Percentiles rank a stretch among this genome's conserved stretches.
Evolutionary conservation across 2,888 invertebrate species (phyloP).

Genomic region (Ethmia dodecea): DNA sequence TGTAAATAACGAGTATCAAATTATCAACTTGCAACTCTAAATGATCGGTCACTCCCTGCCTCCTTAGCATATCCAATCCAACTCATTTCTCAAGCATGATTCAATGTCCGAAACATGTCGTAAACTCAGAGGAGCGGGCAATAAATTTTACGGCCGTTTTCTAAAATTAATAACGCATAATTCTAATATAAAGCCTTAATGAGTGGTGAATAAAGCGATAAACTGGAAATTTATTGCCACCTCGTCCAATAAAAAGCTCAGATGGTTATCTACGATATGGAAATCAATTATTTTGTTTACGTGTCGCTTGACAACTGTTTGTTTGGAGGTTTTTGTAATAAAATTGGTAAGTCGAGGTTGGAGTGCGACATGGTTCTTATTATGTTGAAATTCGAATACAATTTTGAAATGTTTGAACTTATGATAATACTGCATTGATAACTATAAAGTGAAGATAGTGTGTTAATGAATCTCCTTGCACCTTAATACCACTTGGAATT

Average conservation of each 20-base stretch:
- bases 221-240: constrained; percentile 52
- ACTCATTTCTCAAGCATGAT: background rate
- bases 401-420: too few species aligned
- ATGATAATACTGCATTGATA: too few species aligned
- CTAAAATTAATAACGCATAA: constrained; percentile 71
- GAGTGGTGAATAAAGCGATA: constrained; percentile 70
- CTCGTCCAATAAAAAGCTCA: constrained; percentile 42
- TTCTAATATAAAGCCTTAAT: constrained; percentile 67
- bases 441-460: too few species aligned
- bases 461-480: too few species aligned
- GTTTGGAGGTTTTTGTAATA: background rate
- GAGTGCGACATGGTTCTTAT: too few species aligned
- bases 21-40: too few species aligned
- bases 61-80: too few species aligned
- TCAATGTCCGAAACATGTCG: background rate
- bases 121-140: constrained; percentile 11
- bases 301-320: constrained; percentile 12
- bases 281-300: constrained; percentile 56
- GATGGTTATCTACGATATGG: constrained; percentile 42
- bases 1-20: too few species aligned
- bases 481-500: too few species aligned
- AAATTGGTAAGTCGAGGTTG: too few species aligned
- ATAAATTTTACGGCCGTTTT: constrained; percentile 61
- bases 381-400: too few species aligned
- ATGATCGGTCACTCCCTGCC: too few species aligned